Percentiles rank a stretch among this genome's conserved stretches.
phyloP scores from a whole-genome alignment of 2,888 invertebrate genomes.

The Cephus runcator region DNA sequence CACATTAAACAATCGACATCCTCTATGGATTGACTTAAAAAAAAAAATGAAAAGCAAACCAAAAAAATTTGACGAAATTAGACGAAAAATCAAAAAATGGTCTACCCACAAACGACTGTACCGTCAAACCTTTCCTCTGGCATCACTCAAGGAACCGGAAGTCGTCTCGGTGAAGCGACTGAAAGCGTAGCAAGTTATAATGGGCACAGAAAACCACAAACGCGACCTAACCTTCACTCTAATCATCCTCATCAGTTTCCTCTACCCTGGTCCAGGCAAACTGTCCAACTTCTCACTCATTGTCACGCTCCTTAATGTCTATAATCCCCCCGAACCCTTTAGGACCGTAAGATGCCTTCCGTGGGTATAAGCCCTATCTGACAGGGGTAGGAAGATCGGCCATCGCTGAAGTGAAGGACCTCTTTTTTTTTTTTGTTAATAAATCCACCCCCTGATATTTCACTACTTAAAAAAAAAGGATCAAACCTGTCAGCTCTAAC shows the following conservation, averaged over 20 bases:
- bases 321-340: not conserved
- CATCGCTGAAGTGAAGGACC: not conserved
- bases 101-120: too few species aligned
- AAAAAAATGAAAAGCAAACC: too few species aligned
- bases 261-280: not conserved
- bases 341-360: not conserved
- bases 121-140: not conserved
- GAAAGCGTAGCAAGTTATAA: conserved; percentile 16
- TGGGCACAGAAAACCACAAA: conserved; percentile 15
- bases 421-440: not conserved
- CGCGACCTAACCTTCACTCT: conserved; percentile 10
- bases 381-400: not conserved
- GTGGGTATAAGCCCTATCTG: not conserved
- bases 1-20: too few species aligned
- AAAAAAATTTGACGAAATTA: too few species aligned
- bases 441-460: not conserved
- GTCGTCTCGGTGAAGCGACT: not conserved
- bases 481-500: not conserved
- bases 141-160: not conserved
- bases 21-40: too few species aligned
- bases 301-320: not conserved
- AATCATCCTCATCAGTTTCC: conserved; percentile 18
- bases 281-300: conserved; percentile 6
- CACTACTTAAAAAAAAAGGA: not conserved
- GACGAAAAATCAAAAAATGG: too few species aligned